These are phyloP conservation scores for Carcinoscorpius rotundicauda DNA, from an alignment of 1,140 invertebrate genomes.

Conservation along the genomic window DNA sequence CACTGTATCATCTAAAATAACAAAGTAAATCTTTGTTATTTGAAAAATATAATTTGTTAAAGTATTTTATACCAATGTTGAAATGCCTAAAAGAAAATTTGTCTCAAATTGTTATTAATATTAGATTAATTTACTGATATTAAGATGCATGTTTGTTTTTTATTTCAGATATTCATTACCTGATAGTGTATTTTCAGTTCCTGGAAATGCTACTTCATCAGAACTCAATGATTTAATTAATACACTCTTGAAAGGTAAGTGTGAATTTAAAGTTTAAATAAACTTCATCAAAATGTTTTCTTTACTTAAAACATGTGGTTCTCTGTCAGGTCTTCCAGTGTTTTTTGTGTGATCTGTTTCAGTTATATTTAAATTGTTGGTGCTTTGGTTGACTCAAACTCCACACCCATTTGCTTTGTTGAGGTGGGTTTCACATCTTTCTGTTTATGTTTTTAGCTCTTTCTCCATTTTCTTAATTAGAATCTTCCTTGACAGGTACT, in stretches of 20 bases:
- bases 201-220: slow-evolving; percentile 47
- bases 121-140: too few relatives aligned
- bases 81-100: too few relatives aligned
- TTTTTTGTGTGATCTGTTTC: not conserved
- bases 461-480: too few relatives aligned
- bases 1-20: too few relatives aligned
- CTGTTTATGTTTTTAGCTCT: too few relatives aligned
- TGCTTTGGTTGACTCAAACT: not conserved
- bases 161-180: slow-evolving; percentile 70
- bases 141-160: slow-evolving; percentile 15
- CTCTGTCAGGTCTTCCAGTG: not conserved
- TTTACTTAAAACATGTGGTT: slow-evolving; percentile 9
- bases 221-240: slow-evolving; percentile 71
- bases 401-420: not conserved
- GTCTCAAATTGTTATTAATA: too few relatives aligned
- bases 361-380: not conserved
- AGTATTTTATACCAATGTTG: too few relatives aligned
- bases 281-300: not conserved
- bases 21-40: too few relatives aligned
- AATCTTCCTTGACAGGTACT: too few relatives aligned
- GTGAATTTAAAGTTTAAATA: too few relatives aligned
- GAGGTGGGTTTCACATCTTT: not conserved
- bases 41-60: too few relatives aligned
- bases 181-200: slow-evolving; percentile 67
- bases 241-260: slow-evolving; percentile 54